Percentiles rank a stretch among this genome's conserved stretches.
phyloP scores from a whole-genome alignment of 1,140 invertebrate species.

The Amphibalanus amphitrite region DNA sequence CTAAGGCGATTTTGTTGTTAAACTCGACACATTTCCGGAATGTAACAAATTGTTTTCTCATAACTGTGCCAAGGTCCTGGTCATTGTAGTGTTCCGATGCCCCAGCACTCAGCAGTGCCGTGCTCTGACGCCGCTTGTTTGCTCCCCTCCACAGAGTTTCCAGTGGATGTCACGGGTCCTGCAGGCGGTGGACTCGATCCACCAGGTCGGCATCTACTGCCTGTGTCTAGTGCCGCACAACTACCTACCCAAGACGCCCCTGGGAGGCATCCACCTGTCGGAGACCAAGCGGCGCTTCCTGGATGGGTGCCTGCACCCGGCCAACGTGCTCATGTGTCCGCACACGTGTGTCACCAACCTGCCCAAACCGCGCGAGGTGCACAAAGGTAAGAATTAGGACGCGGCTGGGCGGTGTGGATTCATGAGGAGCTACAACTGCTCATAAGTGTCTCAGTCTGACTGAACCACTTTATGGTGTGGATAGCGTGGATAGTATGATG shows the following conservation, averaged over 20 bases:
- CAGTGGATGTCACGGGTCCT: conserved; percentile 99
- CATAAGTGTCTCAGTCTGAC: too few relatives aligned
- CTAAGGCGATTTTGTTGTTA: too few relatives aligned
- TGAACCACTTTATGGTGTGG: too few relatives aligned
- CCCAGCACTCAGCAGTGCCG: too few relatives aligned
- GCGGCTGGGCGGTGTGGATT: too few relatives aligned
- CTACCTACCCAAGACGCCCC: conserved; percentile 91
- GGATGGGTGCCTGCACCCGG: conserved; percentile 93
- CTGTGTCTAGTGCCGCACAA: conserved; percentile 93
- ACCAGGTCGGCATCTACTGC: conserved; percentile 98
- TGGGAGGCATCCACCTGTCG: conserved; percentile 96
- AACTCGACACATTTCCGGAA: too few relatives aligned
- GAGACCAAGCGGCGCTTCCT: conserved; percentile 90
- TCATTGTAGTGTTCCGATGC: too few relatives aligned
- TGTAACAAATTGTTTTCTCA: too few relatives aligned
- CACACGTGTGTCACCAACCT: conserved; percentile 99
- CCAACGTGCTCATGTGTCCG: conserved; percentile 96
- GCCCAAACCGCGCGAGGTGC: conserved; percentile 91
- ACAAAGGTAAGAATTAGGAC: conserved; percentile 85
- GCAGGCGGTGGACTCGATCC: conserved; percentile 97
- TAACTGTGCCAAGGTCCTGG: too few relatives aligned
- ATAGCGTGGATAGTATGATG: too few relatives aligned
- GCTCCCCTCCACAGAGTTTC: conserved; percentile 64
- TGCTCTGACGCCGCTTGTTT: too few relatives aligned
- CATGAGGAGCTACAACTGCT: too few relatives aligned